These are phyloP conservation scores for Bombus pascuorum DNA, from an alignment of 1,140 invertebrate species.

Conservation along the genomic window DNA sequence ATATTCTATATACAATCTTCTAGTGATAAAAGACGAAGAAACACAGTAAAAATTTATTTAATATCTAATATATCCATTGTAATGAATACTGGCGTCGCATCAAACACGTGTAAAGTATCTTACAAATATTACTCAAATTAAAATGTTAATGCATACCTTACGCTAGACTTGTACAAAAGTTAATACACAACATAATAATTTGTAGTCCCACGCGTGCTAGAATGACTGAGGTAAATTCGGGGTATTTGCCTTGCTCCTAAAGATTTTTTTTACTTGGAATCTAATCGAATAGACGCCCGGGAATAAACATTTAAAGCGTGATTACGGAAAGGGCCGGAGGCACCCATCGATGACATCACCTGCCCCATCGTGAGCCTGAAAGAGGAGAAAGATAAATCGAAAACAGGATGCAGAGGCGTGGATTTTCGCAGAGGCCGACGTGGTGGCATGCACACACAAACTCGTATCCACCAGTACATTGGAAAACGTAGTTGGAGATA, in stretches of 20 bases:
- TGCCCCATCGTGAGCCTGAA: conserved; percentile 61
- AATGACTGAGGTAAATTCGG: neutral
- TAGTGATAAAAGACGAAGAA: neutral
- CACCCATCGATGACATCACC: conserved; percentile 59
- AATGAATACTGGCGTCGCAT: too few species aligned
- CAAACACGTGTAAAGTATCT: neutral
- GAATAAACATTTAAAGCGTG: conserved; percentile 49
- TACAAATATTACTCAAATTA: neutral
- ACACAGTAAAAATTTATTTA: neutral
- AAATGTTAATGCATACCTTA: neutral
- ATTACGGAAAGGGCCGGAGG: conserved; percentile 48
- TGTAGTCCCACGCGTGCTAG: neutral
- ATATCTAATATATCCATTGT: neutral
- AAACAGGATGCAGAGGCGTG: conserved; percentile 71
- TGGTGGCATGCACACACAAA: conserved; percentile 29
- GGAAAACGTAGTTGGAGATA: conserved; percentile 23
- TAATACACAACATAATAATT: neutral
- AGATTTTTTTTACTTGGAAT: neutral
- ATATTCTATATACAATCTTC: neutral
- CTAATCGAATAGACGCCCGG: neutral
- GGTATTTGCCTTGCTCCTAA: neutral
- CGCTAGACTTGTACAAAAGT: neutral
- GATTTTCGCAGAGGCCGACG: conserved; percentile 66
- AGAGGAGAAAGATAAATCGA: conserved; percentile 74
- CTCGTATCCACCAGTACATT: neutral